Conservation (phyloP, 1,140 invertebrate species). For the Dinothrombium tinctorium region DNA sequence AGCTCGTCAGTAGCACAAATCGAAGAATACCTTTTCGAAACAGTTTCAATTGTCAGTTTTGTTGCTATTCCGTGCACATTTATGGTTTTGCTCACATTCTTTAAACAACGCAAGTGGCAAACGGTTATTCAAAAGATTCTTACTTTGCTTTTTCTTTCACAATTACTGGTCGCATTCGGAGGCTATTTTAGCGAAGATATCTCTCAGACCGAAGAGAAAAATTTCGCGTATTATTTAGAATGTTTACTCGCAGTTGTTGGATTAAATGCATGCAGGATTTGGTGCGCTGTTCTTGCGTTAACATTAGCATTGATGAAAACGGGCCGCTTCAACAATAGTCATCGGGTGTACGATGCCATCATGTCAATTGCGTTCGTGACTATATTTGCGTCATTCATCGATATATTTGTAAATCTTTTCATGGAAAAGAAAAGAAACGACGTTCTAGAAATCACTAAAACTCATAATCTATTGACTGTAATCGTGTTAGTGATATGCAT, state of each 20-base stretch:
- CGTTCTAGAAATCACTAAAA: no score
- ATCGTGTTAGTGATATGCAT: no score
- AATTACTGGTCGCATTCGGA: constrained; percentile 34
- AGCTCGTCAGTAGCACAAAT: constrained; percentile 6
- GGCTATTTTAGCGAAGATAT: constrained; percentile 21
- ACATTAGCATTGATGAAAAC: constrained; percentile 54
- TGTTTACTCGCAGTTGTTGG: constrained; percentile 44
- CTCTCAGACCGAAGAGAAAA: neutral
- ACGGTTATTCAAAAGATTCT: constrained; percentile 63
- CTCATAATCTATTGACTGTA: no score
- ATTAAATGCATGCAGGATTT: constrained; percentile 48
- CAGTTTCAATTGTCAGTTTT: constrained; percentile 58
- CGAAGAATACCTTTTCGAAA: constrained; percentile 38
- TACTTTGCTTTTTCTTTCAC: constrained; percentile 45
- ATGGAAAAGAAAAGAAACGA: no score
- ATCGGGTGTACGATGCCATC: no score
- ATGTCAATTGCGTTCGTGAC: no score
- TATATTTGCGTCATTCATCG: no score
- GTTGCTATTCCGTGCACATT: constrained; percentile 41
- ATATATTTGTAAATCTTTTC: no score
- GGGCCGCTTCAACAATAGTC: no score
- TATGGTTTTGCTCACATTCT: constrained; percentile 52
- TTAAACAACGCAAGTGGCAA: constrained; percentile 44
- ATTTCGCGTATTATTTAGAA: no score
- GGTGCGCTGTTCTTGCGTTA: constrained; percentile 54